Evolutionary conservation across 2,888 invertebrate genomes (phyloP).

Genomic region (Caenorhabditis macrosperma): DNA sequence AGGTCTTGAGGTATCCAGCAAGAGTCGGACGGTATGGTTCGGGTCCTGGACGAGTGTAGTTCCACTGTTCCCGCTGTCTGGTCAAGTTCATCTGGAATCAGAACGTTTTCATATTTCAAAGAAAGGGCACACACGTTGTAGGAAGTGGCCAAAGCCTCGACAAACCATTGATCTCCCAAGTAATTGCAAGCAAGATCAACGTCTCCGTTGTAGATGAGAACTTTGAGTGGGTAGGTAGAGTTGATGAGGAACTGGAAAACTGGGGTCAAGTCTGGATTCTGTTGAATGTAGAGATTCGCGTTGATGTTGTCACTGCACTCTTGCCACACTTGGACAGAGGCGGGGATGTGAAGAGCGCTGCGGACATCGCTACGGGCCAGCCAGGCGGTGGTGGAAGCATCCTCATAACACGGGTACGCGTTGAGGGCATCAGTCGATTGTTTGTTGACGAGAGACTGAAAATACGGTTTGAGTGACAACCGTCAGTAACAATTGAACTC

Average conservation of each 20-base stretch:
- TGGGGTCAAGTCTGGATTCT: constrained; percentile 71
- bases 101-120: not conserved
- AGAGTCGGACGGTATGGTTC: constrained; percentile 41
- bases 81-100: constrained; percentile 55
- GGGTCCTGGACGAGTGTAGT: constrained; percentile 61
- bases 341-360: constrained; percentile 69
- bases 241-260: constrained; percentile 70
- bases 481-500: constrained; percentile 3
- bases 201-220: constrained; percentile 77
- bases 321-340: constrained; percentile 54
- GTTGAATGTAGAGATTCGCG: constrained; percentile 69
- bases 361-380: constrained; percentile 63
- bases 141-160: constrained; percentile 61
- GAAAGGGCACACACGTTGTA: constrained; percentile 13
- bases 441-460: constrained; percentile 60
- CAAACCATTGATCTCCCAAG: constrained; percentile 76
- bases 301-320: constrained; percentile 73
- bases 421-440: constrained; percentile 70
- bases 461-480: not conserved
- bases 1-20: constrained; percentile 65
- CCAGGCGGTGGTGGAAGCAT: constrained; percentile 61
- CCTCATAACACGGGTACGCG: constrained; percentile 67
- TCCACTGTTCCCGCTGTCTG: constrained; percentile 58
- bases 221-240: constrained; percentile 61
- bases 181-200: constrained; percentile 76